Percentiles rank a stretch among this genome's conserved stretches.
Evolutionary conservation across 35 echinoderm and acorn worm species (phyloP).

Genomic region (Ptychodera flava): DNA sequence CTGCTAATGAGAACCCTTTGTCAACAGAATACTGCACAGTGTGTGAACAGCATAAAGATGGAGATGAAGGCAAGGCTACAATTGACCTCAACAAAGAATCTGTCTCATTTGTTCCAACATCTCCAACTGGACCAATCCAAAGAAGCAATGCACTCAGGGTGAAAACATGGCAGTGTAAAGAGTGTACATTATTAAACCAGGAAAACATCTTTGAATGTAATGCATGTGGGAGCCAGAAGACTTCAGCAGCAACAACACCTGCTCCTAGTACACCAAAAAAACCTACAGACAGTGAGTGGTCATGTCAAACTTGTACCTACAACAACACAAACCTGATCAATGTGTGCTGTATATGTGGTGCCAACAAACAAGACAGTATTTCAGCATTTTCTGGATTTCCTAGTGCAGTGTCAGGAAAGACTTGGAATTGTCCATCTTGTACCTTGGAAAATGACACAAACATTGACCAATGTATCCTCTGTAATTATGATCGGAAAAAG

Average conservation of each 20-base stretch:
- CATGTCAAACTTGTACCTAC: constrained; percentile 67
- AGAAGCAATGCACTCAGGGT: background rate
- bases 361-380: constrained; percentile 2
- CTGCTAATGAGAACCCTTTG: background rate
- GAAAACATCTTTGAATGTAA: constrained; percentile 8
- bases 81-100: background rate
- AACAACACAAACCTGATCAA: constrained; percentile 38
- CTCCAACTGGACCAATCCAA: background rate
- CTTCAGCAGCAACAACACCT: background rate
- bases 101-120: background rate
- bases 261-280: constrained; percentile 13
- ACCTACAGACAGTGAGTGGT: constrained; percentile 49
- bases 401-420: background rate
- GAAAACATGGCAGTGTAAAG: background rate
- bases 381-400: constrained; percentile 1
- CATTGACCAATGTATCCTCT: constrained; percentile 10
- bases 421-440: constrained; percentile 62
- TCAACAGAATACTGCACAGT: background rate
- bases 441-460: constrained; percentile 27
- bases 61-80: background rate
- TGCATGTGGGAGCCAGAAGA: constrained; percentile 10
- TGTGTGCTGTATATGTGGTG: constrained; percentile 52
- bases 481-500: constrained; percentile 3
- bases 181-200: background rate
- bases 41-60: background rate